Conservation (phyloP, 2,113 vertebrate species). For the Clarias magur region DNA sequence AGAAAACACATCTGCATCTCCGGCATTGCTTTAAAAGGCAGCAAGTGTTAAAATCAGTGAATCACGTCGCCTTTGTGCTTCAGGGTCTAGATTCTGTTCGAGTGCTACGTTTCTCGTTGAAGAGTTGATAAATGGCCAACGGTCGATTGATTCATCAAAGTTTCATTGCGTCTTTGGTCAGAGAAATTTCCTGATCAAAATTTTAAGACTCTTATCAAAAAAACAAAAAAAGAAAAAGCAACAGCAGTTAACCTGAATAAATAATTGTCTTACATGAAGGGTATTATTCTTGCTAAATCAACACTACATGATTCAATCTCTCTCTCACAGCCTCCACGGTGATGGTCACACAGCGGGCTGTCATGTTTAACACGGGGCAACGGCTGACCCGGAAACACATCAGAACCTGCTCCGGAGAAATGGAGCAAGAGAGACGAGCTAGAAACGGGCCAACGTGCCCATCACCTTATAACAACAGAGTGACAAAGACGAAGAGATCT, state of each 20-base stretch:
- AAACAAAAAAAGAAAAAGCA: neutral
- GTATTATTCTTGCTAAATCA: neutral
- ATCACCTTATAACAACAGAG: neutral
- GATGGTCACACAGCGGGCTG: neutral
- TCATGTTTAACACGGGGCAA: neutral
- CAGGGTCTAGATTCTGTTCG: neutral
- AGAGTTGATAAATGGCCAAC: neutral
- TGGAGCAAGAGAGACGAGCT: constrained; percentile 26
- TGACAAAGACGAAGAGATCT: neutral
- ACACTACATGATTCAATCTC: neutral
- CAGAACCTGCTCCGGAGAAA: constrained; percentile 7
- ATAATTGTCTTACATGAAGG: neutral
- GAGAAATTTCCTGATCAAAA: neutral
- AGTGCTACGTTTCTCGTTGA: neutral
- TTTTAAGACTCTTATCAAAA: neutral
- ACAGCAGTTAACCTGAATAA: neutral
- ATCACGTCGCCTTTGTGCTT: neutral
- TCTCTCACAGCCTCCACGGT: neutral
- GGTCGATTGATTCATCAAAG: neutral
- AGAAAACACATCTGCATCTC: neutral
- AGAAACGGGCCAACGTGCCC: neutral
- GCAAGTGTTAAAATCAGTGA: neutral
- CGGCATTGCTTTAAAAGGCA: neutral
- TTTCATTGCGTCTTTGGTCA: neutral
- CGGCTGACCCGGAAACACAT: constrained; percentile 19